Evolutionary conservation across 2,888 invertebrate species (phyloP), one percentile per base, ranked within the genome.

Genomic region (Eumacrocentrus americanus): DNA sequence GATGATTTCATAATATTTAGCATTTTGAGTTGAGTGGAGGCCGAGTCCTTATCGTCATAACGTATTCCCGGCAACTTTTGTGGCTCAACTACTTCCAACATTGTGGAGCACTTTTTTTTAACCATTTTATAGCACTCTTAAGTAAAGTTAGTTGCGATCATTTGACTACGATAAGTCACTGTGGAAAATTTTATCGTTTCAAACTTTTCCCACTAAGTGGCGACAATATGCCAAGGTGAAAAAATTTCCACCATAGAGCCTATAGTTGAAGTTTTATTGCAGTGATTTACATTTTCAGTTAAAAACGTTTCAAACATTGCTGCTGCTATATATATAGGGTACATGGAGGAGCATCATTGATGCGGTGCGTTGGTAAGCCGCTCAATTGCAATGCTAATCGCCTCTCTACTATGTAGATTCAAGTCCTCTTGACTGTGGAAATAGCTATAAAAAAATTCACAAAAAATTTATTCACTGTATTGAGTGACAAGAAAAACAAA

Each of bases 61-160:
- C n/a, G n/a, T n/a, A n/a, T n/a, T n/a, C n/a, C n/a, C n/a, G n/a
- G n/a, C n/a, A n/a, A n/a, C n/a, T n/a, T n/a, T n/a, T n/a, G n/a
- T n/a, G n/a, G n/a, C n/a, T n/a, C n/a, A n/a, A n/a, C n/a, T n/a
- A n/a, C n/a, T n/a, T n/a, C n/a, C n/a, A n/a, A 52, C 25, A 40
- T 25, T 9, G 11, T 3, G n/a, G 52, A 25, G 9, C n/a, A n/a
- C n/a, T n/a, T n/a, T n/a, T 52, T 40, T 40, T 40, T 25, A 40
- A 52, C 38, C 25, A 52, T 29, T 14, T 52, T 52, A 25, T 25
- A 40, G 16, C 52, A 16, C 29, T 52, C 40, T 16, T 5, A n/a
- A 14, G 23, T 52, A 52, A 40, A 52, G n/a, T 40, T 40, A 14
- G 16, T 52, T 38, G 12, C 37, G 14, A 52, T 40, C 37, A 23